Evolutionary conservation across 2,113 vertebrate genomes (phyloP).

Genomic region (Accipiter virgatus): DNA sequence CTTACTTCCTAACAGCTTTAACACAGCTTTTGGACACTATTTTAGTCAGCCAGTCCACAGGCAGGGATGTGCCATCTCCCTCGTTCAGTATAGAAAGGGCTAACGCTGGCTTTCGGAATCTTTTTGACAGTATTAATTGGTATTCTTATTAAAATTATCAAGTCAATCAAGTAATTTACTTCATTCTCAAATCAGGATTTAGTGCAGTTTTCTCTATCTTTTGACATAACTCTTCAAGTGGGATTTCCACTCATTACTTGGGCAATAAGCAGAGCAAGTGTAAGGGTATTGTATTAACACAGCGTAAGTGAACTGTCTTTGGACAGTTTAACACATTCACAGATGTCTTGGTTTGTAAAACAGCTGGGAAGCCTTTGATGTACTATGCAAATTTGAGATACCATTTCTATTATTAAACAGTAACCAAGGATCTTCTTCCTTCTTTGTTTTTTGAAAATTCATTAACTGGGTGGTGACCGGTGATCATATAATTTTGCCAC

Average conservation of each 20-base stretch:
- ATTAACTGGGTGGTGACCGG: not conserved
- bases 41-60: not conserved
- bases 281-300: not conserved
- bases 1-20: not conserved
- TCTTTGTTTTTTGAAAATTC: not conserved
- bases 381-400: not conserved
- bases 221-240: not conserved
- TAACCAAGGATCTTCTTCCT: not conserved
- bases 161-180: not conserved
- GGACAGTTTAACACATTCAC: not conserved
- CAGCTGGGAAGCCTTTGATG: not conserved
- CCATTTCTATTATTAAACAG: not conserved
- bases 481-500: not conserved
- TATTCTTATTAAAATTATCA: not conserved
- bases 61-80: not conserved
- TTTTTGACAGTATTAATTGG: not conserved
- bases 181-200: not conserved
- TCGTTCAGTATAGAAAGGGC: not conserved
- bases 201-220: not conserved
- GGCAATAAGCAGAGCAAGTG: not conserved
- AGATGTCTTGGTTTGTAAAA: not conserved
- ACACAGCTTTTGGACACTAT: not conserved
- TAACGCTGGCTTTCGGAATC: fast-evolving
- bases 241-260: not conserved
- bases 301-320: not conserved